Evolutionary conservation across 2,888 invertebrate genomes (phyloP).

Genomic region (Hyposoter didymator): DNA sequence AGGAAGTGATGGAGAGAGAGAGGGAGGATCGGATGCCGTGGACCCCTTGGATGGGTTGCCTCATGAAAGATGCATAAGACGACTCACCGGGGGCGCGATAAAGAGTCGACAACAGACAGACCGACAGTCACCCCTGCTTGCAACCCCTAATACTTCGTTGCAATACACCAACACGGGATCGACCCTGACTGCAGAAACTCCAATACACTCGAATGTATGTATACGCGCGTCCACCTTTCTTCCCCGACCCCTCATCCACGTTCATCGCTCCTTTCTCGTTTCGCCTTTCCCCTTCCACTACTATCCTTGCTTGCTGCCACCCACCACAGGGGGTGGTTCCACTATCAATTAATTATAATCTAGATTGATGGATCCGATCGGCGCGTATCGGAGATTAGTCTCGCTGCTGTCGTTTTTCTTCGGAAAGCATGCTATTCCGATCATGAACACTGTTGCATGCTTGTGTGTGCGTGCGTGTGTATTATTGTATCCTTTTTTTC

Average conservation of each 20-base stretch:
- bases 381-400: constrained; percentile 82
- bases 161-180: constrained; percentile 78
- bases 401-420: constrained; percentile 83
- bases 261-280: constrained; percentile 55
- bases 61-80: constrained; percentile 85
- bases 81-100: constrained; percentile 85
- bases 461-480: neutral
- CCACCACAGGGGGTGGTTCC: constrained; percentile 79
- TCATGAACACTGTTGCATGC: constrained; percentile 29
- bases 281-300: constrained; percentile 65
- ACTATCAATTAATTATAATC: constrained; percentile 84
- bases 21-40: constrained; percentile 76
- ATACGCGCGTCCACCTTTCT: constrained; percentile 28
- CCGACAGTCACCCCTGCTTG: constrained; percentile 82
- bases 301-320: constrained; percentile 74
- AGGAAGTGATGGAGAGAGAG: constrained; percentile 43
- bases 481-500: neutral
- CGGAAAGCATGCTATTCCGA: constrained; percentile 50
- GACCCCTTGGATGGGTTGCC: constrained; percentile 83
- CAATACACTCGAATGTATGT: constrained; percentile 48
- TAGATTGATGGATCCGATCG: constrained; percentile 84
- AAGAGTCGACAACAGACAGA: constrained; percentile 85
- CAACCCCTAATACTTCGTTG: constrained; percentile 82
- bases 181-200: constrained; percentile 64
- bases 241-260: constrained; percentile 61